Evolutionary conservation across 2,888 invertebrate genomes (phyloP).

Genomic region (Entomobrya proxima): DNA sequence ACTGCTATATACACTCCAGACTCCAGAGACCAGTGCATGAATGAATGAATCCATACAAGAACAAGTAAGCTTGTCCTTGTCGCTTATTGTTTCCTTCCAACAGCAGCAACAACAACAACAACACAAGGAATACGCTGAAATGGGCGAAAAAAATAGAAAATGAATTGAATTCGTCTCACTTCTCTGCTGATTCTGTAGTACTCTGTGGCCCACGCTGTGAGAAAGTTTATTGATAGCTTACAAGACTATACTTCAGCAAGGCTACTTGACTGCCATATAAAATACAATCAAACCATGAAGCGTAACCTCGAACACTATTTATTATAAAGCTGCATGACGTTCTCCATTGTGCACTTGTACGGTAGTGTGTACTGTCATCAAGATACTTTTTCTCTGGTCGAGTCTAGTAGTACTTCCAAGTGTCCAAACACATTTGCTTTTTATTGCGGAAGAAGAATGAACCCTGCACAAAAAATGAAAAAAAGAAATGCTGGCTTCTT

Average conservation of each 20-base stretch:
- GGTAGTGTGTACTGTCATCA: not conserved
- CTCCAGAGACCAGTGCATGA: not conserved
- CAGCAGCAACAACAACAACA: not conserved
- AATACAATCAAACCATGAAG: not conserved
- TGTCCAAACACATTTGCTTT: not conserved
- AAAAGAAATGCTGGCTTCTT: not conserved
- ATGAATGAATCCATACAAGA: not conserved
- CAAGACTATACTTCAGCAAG: too few species aligned
- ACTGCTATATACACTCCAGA: too few species aligned
- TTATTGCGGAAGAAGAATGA: constrained; percentile 16
- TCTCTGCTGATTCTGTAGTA: not conserved
- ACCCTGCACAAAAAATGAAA: too few species aligned
- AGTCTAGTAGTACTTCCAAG: too few species aligned
- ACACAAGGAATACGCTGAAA: not conserved
- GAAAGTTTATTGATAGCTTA: too few species aligned
- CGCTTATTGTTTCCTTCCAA: not conserved
- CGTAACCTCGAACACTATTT: not conserved
- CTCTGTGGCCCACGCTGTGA: too few species aligned
- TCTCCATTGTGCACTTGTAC: not conserved
- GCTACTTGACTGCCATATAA: too few species aligned
- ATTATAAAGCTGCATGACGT: not conserved
- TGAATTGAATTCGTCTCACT: too few species aligned
- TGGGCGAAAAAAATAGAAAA: too few species aligned
- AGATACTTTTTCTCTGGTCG: not conserved
- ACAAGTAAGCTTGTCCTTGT: not conserved